Conservation (phyloP, 2,113 vertebrate genomes). For the Ictalurus furcatus region DNA sequence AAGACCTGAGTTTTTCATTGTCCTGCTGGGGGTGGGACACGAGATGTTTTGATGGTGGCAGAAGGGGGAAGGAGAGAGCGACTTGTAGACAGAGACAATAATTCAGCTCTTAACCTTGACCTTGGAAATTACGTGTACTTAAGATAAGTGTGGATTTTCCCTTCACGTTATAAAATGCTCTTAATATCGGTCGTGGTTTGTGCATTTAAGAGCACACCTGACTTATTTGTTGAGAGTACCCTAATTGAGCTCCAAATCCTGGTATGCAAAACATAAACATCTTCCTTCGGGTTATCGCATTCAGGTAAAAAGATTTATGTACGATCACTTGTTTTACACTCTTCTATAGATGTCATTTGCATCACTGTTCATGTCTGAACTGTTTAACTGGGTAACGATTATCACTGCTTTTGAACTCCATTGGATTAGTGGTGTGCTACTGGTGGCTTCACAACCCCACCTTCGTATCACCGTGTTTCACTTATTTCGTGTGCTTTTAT, state of each 20-base stretch:
- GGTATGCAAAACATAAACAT: conserved; percentile 32
- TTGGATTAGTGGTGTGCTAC: conserved; percentile 50
- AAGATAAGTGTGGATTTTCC: conserved; percentile 47
- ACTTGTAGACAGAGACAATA: conserved; percentile 12
- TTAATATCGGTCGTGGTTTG: background rate
- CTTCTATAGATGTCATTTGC: conserved; percentile 51
- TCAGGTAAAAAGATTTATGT: conserved; percentile 45
- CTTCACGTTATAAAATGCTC: background rate
- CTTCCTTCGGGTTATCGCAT: conserved; percentile 10
- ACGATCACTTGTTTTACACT: conserved; percentile 49
- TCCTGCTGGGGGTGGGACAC: background rate
- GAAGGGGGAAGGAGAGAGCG: background rate
- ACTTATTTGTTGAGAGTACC: background rate
- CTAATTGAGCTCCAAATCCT: background rate
- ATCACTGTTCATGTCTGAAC: conserved; percentile 34
- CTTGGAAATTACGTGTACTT: conserved; percentile 57
- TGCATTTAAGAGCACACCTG: background rate
- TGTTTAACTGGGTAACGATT: conserved; percentile 52
- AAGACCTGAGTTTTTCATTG: conserved; percentile 23
- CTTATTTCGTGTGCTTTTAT: conserved; percentile 11
- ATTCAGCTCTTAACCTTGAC: conserved; percentile 66
- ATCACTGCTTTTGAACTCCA: conserved; percentile 32
- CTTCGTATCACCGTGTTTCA: conserved; percentile 8
- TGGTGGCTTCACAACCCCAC: conserved; percentile 40
- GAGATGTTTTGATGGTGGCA: conserved; percentile 32